Base-by-base conservation (phyloP, 1,140 invertebrate genomes). In the Dolichoris vasculosae region DNA sequence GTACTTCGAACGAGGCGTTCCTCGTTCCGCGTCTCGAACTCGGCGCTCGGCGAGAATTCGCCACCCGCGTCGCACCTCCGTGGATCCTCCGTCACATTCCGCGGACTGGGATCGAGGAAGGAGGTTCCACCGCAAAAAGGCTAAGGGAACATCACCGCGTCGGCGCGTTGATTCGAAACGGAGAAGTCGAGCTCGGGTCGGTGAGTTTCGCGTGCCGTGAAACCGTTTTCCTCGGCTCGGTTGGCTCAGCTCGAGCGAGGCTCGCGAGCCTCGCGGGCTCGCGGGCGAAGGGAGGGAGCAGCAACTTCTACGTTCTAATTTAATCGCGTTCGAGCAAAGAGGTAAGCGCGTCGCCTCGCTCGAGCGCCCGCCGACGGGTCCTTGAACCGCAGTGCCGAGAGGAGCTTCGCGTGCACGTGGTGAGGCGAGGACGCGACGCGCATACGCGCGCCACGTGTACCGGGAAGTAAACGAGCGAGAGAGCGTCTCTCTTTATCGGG, bases 351-450 rank as follows among this genome's bases (percentile, higher is more conserved):
- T 23, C 2, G 67, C 1, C n/a, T 9, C 0, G 20, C 23, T 26
- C 38, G 20, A 40, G 38, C n/a, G 69, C 13, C 7, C 26, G 75
- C 63, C 81, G 35, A 64, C 83, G 86, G 86, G 88, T 88, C 88
- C 87, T 89, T 88, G 88, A 87, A 88, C 87, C 87, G 84, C 87
- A 9, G 13, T 8, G 7, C 2, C 69, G 38, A 43, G 38, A 43
- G 38, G 38, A 73, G 38, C 20, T 26, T n/a, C 69, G 38, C 38
- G 23, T 35, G 78, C 78, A 32, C 59, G 38, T 26, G 55, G 26
- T 67, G 77, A 8, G 51, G 17, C 51, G 77, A 38, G 46, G 77
- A 79, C 77, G 55, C 77, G 46, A n/a, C 30, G 23, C 43, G 64
- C 80, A 71, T 55, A 63, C 51, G n/a, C 71, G n/a, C 15, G 35